These are phyloP conservation scores for Flexamia atlantica DNA, from an alignment of 2,888 invertebrate species.

Conservation along the genomic window DNA sequence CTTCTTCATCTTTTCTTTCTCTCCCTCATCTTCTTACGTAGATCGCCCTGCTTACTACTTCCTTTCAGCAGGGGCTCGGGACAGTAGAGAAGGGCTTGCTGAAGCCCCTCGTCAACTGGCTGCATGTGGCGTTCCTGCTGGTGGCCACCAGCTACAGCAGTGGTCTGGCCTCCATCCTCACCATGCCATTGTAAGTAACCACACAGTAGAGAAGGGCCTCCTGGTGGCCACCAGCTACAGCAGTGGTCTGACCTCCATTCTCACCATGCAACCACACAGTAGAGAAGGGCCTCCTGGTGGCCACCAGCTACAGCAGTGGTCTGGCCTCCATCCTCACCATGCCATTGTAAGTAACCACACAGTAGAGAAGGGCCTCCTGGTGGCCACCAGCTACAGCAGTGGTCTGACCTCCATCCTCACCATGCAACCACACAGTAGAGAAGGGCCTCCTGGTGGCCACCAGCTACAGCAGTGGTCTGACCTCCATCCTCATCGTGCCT, in stretches of 20 bases:
- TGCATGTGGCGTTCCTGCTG: conserved; percentile 78
- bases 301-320: conserved; percentile 82
- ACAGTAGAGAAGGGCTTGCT: too few relatives aligned
- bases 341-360: conserved; percentile 73
- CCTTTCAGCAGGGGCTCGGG: too few relatives aligned
- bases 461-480: conserved; percentile 82
- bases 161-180: conserved; percentile 82
- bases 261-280: conserved; percentile 55
- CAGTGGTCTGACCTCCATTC: too few relatives aligned
- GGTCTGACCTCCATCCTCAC: conserved; percentile 82
- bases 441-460: conserved; percentile 78
- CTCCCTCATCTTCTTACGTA: too few relatives aligned
- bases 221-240: conserved; percentile 66
- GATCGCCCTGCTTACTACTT: too few relatives aligned
- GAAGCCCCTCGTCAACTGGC: conserved; percentile 77
- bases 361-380: conserved; percentile 71
- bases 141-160: conserved; percentile 82
- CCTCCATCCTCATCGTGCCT: conserved; percentile 83
- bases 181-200: conserved; percentile 75
- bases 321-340: conserved; percentile 83
- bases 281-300: conserved; percentile 75
- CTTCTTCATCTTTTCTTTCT: too few relatives aligned
- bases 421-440: conserved; percentile 43
- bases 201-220: background rate
- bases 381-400: conserved; percentile 82